Base-by-base conservation (phyloP, 2,797 vertebrate genomes). In the Spinibarbus caldwelli region DNA sequence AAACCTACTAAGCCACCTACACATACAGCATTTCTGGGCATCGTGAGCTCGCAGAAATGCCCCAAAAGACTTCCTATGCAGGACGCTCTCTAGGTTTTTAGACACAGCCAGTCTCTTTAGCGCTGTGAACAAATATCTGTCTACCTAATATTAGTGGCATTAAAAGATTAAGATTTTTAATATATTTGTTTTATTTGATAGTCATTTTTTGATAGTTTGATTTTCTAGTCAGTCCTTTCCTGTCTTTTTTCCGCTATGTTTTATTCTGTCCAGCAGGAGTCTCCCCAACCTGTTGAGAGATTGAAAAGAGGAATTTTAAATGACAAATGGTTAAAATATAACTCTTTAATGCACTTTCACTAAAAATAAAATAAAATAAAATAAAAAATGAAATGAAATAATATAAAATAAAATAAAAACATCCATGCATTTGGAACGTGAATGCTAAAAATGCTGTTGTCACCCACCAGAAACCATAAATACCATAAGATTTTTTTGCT, bases 221-320 rank as follows among this genome's bases (percentile, higher is more conserved):
- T 57, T 43, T 81, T 52, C 31, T 68, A 36, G 29, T 49, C 3
- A 11, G 8, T 26, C 14, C 3, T 14, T 36, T 70, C n/a, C 4
- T 43, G 36, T 64, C 15, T 47, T 5, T 72, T 52, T 34, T 6
- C n/a, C 26, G n/a, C 14, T 15, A 5, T 11, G 36, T 59, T 64
- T 75, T 15, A 80, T 68, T 49, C 34, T 45, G 38, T 49, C 86
- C 86, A 87, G 71, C 83, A 87, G 86, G 66, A 31, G 86, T 78
- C 86, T 29, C 86, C 41, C 66, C 26, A 72, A 62, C 21, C 59
- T 77, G 45, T 52, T 23, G 6, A 71, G 19, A 59, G 15, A 14
- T n/a, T 66, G 23, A 57, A 41, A 31, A 26, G 73, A 34, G n/a
- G n/a, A 12, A n/a, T 41, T 34, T 34, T 38, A n/a, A 80, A 26